Evolutionary conservation across 2,797 vertebrate genomes (phyloP).

Genomic region (Limnodromus scolopaceus): DNA sequence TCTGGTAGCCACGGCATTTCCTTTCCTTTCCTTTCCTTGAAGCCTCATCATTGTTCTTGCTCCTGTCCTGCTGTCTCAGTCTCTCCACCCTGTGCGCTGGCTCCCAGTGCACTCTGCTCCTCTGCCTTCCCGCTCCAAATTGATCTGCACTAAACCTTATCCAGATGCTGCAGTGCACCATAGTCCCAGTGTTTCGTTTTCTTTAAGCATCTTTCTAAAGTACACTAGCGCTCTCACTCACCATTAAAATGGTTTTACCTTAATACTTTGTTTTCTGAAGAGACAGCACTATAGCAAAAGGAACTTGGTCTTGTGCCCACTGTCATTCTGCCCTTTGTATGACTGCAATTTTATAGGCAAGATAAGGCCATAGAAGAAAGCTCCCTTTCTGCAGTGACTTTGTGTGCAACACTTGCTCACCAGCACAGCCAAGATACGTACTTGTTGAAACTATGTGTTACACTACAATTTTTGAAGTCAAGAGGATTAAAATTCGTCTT

Average conservation of each 20-base stretch:
- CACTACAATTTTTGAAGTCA: neutral
- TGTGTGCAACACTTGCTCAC: neutral
- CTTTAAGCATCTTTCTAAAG: rapidly evolving
- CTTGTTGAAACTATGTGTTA: neutral
- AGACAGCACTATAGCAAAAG: neutral
- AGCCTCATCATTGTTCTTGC: neutral
- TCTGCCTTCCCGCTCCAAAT: neutral
- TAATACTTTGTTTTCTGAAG: neutral
- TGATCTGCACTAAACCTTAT: neutral
- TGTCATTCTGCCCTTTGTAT: neutral
- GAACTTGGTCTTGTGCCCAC: neutral
- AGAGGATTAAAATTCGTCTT: neutral
- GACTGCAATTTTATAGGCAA: neutral
- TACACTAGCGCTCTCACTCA: neutral
- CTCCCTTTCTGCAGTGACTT: neutral
- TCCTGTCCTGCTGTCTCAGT: neutral
- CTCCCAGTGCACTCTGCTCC: neutral
- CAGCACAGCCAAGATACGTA: neutral
- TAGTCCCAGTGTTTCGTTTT: neutral
- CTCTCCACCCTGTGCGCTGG: neutral
- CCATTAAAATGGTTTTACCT: neutral
- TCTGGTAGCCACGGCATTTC: neutral
- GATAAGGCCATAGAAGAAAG: neutral
- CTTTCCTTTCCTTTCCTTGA: neutral
- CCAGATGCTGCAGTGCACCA: rapidly evolving